Evolutionary conservation across 2,888 invertebrate genomes (phyloP).

Genomic region (Sarcophaga rosellei): DNA sequence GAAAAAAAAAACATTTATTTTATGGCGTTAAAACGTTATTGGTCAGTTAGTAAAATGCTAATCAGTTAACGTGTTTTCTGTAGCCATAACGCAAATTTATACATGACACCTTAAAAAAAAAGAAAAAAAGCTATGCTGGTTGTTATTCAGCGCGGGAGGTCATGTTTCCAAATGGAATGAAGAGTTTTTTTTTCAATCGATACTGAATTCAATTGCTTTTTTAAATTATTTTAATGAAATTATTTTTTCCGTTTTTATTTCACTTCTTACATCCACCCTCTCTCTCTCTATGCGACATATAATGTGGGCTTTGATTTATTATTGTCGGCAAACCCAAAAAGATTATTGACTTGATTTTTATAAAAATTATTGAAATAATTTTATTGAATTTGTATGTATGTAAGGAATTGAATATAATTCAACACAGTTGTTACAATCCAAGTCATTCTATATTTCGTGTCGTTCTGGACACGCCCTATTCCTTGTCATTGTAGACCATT

Average conservation of each 20-base stretch:
- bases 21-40: slow-evolving; percentile 58
- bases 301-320: not conserved
- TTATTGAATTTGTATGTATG: too few relatives aligned
- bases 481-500: too few relatives aligned
- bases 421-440: too few relatives aligned
- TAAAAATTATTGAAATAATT: too few relatives aligned
- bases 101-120: not conserved
- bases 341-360: too few relatives aligned
- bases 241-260: not conserved
- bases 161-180: not conserved
- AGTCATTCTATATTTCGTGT: too few relatives aligned
- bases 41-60: slow-evolving; percentile 63
- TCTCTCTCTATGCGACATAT: not conserved
- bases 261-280: not conserved
- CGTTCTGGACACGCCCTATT: too few relatives aligned
- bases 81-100: not conserved
- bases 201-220: not conserved
- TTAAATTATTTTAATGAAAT: not conserved
- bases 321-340: not conserved
- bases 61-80: slow-evolving; percentile 55
- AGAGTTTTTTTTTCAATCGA: not conserved
- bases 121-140: not conserved
- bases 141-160: not conserved
- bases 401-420: too few relatives aligned
- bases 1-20: not conserved